Evolutionary conservation across 64 coral and sea anemone species (phyloP).

Genomic region (Stichodactyla helianthus): DNA sequence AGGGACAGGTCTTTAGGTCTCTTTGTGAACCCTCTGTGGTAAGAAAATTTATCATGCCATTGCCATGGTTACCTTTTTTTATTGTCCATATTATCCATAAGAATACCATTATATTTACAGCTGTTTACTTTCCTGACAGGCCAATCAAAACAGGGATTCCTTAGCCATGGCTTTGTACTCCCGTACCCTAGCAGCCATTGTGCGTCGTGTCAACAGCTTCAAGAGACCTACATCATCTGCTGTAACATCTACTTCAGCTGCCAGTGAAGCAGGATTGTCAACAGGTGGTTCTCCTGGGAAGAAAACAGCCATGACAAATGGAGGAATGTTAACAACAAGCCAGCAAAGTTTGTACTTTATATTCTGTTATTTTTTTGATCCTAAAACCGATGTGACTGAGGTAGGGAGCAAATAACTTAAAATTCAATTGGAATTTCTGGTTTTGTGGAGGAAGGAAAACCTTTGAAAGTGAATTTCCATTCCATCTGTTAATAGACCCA

Average conservation of each 20-base stretch:
- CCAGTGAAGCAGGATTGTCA: constrained; percentile 36
- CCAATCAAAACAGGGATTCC: constrained; percentile 74
- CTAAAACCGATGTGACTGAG: too few species aligned
- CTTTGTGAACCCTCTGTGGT: constrained; percentile 68
- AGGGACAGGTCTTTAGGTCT: constrained; percentile 72
- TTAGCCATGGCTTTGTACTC: constrained; percentile 77
- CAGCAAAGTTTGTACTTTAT: neutral
- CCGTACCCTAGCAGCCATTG: constrained; percentile 71
- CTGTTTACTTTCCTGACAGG: constrained; percentile 19
- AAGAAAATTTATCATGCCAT: neutral
- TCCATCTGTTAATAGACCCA: too few species aligned
- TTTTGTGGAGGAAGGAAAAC: too few species aligned
- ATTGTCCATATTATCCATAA: too few species aligned
- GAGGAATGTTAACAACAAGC: neutral
- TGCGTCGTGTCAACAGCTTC: constrained; percentile 80
- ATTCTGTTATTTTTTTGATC: too few species aligned
- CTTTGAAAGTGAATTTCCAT: too few species aligned
- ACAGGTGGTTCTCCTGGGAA: neutral
- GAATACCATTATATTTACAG: neutral
- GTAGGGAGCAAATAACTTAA: too few species aligned
- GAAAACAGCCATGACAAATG: neutral
- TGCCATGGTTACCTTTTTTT: too few species aligned
- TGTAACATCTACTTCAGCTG: constrained; percentile 31
- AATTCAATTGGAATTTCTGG: too few species aligned
- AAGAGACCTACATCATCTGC: constrained; percentile 68